A percentile compares a stretch with the other conserved stretches of the same genome.
phyloP scores from a whole-genome alignment of 1,140 invertebrate genomes.

The Polypedilum pembai region DNA sequence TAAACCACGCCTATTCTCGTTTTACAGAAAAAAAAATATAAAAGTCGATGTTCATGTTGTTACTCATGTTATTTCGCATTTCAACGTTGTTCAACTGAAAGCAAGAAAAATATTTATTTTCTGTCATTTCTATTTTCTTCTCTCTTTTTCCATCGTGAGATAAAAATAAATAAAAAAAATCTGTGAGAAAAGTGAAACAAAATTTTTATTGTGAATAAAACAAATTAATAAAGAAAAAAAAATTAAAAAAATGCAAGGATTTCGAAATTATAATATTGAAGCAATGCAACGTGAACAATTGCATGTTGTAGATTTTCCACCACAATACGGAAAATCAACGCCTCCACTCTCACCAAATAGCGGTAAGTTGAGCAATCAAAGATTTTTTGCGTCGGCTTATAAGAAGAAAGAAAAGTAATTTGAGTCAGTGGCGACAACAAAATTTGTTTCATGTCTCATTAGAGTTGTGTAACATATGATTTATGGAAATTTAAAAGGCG shows the following conservation, averaged over 20 bases:
- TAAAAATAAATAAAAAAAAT: constrained; percentile 5
- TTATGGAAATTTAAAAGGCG: constrained; percentile 8
- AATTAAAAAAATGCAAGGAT: constrained; percentile 42
- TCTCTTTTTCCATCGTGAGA: not conserved
- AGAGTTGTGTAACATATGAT: constrained; percentile 16
- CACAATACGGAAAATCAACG: constrained; percentile 42
- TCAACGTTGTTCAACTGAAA: not conserved
- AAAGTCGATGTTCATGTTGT: not conserved
- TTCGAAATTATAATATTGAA: constrained; percentile 41
- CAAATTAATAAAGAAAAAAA: constrained; percentile 25
- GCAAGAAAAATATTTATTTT: not conserved
- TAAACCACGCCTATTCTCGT: not conserved
- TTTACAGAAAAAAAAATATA: too few relatives aligned
- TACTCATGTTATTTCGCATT: constrained; percentile 19
- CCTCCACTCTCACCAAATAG: constrained; percentile 39
- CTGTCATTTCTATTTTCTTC: not conserved
- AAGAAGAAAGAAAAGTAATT: not conserved
- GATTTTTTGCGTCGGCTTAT: not conserved
- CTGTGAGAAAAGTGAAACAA: not conserved
- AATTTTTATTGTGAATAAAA: not conserved
- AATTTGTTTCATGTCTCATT: constrained; percentile 16
- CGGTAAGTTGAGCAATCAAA: constrained; percentile 35
- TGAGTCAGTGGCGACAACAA: not conserved
- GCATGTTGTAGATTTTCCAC: constrained; percentile 41
- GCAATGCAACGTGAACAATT: constrained; percentile 37